phyloP scores from a whole-genome alignment of 1,140 invertebrate species.

The Calosoma granatense region DNA sequence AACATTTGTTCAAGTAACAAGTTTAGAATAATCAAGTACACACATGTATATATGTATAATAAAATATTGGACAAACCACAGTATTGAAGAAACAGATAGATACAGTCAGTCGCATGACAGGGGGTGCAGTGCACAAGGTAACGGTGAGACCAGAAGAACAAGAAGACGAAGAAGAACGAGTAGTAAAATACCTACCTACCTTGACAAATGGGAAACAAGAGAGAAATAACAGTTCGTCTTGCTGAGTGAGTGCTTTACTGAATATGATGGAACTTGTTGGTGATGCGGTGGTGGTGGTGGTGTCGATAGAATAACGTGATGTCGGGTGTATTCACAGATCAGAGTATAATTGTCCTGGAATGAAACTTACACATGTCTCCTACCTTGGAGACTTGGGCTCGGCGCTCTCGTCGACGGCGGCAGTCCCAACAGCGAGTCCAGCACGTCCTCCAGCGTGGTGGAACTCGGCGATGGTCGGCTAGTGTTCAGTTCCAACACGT shows the following conservation, averaged over 20 bases:
- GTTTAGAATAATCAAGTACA: too few relatives aligned
- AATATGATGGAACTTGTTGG: conserved; percentile 17
- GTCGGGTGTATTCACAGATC: conserved; percentile 22
- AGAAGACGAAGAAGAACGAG: too few relatives aligned
- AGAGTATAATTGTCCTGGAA: conserved; percentile 6
- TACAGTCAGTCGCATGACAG: background rate
- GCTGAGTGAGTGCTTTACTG: conserved; percentile 9
- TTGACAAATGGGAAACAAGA: background rate
- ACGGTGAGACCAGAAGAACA: background rate
- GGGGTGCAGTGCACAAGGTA: background rate
- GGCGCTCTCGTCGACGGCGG: conserved; percentile 56
- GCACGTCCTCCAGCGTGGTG: conserved; percentile 84
- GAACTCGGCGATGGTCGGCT: conserved; percentile 55
- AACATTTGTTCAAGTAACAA: too few relatives aligned
- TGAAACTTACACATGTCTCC: conserved; percentile 65
- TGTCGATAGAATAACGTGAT: background rate
- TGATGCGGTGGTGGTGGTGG: conserved; percentile 22
- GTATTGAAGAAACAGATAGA: conserved; percentile 1
- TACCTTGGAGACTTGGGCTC: conserved; percentile 60
- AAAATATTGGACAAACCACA: too few relatives aligned
- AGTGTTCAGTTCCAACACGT: conserved; percentile 11
- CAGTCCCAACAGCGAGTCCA: conserved; percentile 80
- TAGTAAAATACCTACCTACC: conserved; percentile 1
- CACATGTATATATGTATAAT: too few relatives aligned
- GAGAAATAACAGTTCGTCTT: background rate